phyloP scores from a whole-genome alignment of 30 jellyfish, hydroid and myxozoan species.

The Pseudorhiza aurosa region DNA sequence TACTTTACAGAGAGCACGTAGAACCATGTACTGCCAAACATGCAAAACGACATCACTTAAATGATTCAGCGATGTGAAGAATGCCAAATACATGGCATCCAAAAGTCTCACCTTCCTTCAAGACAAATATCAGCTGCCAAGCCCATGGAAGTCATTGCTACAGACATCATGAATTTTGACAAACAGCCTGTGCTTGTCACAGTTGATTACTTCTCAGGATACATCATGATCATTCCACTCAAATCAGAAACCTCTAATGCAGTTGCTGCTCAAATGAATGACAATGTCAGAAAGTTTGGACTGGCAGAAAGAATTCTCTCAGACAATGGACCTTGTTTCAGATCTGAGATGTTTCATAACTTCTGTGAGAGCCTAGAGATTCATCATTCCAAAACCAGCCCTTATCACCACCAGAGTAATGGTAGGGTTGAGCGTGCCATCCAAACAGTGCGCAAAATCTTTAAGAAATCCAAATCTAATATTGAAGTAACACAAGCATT shows the following conservation, averaged over 20 bases:
- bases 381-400: conserved; percentile 57
- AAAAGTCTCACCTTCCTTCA: background rate
- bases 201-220: conserved; percentile 32
- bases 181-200: conserved; percentile 18
- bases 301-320: conserved; percentile 49
- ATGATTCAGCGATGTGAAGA: conserved; percentile 44
- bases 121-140: conserved; percentile 19
- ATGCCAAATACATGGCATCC: conserved; percentile 19
- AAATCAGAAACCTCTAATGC: conserved; percentile 15
- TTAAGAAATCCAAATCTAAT: background rate
- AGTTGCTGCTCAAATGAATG: conserved; percentile 41
- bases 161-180: conserved; percentile 44
- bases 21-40: conserved; percentile 49
- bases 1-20: conserved; percentile 40
- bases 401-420: conserved; percentile 53
- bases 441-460: conserved; percentile 17
- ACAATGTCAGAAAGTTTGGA: conserved; percentile 42
- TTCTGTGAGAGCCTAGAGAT: conserved; percentile 23
- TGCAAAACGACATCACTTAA: conserved; percentile 33
- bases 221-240: conserved; percentile 50
- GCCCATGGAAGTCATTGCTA: conserved; percentile 19
- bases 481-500: conserved; percentile 1
- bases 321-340: conserved; percentile 53
- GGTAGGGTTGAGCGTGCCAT: conserved; percentile 43
- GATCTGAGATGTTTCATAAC: conserved; percentile 6